Conservation (phyloP, 2,888 invertebrate genomes). For the Dicycla oo region DNA sequence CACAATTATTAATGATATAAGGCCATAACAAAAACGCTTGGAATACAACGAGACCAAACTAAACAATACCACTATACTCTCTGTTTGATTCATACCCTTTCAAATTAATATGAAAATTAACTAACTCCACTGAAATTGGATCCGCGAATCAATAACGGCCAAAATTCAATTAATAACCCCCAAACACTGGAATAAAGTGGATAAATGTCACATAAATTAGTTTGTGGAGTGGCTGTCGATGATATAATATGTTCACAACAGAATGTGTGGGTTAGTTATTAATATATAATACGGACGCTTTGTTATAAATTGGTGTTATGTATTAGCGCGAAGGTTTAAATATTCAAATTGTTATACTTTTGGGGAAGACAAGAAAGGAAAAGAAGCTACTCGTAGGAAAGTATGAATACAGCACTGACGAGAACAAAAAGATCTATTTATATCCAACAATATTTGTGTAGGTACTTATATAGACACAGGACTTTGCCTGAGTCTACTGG, state of each 20-base stretch:
- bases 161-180: constrained; percentile 72
- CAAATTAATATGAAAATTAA: constrained; percentile 66
- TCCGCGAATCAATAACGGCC: constrained; percentile 65
- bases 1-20: constrained; percentile 38
- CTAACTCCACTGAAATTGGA: constrained; percentile 54
- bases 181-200: constrained; percentile 66
- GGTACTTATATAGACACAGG: neutral
- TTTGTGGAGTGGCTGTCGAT: constrained; percentile 65
- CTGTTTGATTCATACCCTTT: constrained; percentile 46
- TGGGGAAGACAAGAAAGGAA: neutral
- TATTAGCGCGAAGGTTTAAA: neutral
- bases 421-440: neutral
- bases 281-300: constrained; percentile 21
- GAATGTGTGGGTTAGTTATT: constrained; percentile 41
- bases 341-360: neutral
- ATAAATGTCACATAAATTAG: constrained; percentile 74
- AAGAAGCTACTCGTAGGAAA: neutral
- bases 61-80: constrained; percentile 43
- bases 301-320: constrained; percentile 22
- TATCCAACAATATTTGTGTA: neutral
- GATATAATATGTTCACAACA: constrained; percentile 63
- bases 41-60: constrained; percentile 32
- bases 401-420: neutral
- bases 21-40: constrained; percentile 47
- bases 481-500: neutral